Conservation (phyloP, 2,113 vertebrate genomes). For the Sebastes fasciatus region DNA sequence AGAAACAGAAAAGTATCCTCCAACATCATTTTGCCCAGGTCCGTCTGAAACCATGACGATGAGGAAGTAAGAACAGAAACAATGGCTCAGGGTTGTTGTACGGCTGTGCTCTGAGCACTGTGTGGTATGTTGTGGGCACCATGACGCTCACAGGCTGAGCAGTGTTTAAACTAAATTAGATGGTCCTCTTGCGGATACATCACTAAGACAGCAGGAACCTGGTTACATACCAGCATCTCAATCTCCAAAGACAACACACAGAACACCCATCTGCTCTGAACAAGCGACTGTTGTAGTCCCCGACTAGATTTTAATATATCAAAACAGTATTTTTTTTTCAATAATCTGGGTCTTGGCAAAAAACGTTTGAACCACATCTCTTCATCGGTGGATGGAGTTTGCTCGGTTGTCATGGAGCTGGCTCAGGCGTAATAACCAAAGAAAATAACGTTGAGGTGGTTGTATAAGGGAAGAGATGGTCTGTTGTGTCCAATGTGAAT, state of each 20-base stretch:
- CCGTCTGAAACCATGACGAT: slow-evolving; percentile 26
- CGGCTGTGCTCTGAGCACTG: slow-evolving; percentile 9
- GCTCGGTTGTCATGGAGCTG: background rate
- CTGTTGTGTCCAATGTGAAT: background rate
- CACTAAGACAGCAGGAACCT: background rate
- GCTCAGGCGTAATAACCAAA: background rate
- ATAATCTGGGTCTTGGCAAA: background rate
- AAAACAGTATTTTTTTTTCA: background rate
- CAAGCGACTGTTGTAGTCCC: background rate
- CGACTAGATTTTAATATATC: background rate
- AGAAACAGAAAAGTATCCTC: background rate
- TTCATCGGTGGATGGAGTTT: too few relatives aligned
- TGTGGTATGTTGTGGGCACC: slow-evolving; percentile 26
- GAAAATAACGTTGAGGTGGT: too few relatives aligned
- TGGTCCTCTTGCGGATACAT: slow-evolving; percentile 1
- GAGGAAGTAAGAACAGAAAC: slow-evolving; percentile 24
- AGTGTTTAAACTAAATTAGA: background rate
- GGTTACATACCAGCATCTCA: background rate
- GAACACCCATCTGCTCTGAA: background rate
- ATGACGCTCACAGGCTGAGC: slow-evolving; percentile 9
- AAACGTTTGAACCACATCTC: background rate
- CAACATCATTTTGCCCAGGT: slow-evolving; percentile 17
- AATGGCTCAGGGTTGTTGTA: slow-evolving; percentile 40
- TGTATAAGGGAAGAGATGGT: background rate
- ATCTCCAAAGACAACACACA: background rate